Evolutionary conservation across 2,113 vertebrate genomes (phyloP), one percentile per base, ranked within the genome.

Genomic region (Larimichthys crocea): DNA sequence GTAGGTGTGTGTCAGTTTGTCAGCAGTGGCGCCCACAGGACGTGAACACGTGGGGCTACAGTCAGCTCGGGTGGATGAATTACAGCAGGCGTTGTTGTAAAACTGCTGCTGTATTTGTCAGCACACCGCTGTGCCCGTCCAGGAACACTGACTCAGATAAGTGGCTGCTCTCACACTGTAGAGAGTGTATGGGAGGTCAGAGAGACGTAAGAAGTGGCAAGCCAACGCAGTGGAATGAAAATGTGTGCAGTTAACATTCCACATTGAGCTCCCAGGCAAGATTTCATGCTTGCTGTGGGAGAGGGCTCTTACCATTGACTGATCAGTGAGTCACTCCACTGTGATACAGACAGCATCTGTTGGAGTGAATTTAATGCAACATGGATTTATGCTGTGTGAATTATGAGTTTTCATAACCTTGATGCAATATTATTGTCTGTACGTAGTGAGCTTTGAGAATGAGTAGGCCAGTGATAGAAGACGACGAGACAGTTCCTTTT

Each of bases 61-160:
- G 66, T 86, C 84, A 73, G 78, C 85, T 62, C 8, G 62, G 79
- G 74, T 17, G 68, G 79, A 87, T 90, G 89, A 90, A 85, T 91
- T 92, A 85, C 76, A 85, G 74, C 87, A 82, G 73, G 50, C n/a
- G 46, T 35, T 10, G 71, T 85, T 86, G 89, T 87, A 88, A 85
- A 91, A 74, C 4, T 14, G 50, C 73, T 62, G 82, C 78, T 83
- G 83, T 86, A 77, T 90, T 92, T 91, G 89, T 90, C 85, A 89
- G 83, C 74, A 26, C 35, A 40, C 85, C 59, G 67, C 85, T 83
- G 87, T 53, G 81, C 68, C 73, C 15, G 56, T 82, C 89, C 84
- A 83, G 82, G 84, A 91, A 88, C 88, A 86, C 78, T 91, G 90
- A 91, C 76, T 92, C 92, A 91, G 86, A 88, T 92, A 87, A 90